These are phyloP conservation scores for Ceraclea dissimilis DNA, from an alignment of 2,888 invertebrate species.

Conservation along the genomic window DNA sequence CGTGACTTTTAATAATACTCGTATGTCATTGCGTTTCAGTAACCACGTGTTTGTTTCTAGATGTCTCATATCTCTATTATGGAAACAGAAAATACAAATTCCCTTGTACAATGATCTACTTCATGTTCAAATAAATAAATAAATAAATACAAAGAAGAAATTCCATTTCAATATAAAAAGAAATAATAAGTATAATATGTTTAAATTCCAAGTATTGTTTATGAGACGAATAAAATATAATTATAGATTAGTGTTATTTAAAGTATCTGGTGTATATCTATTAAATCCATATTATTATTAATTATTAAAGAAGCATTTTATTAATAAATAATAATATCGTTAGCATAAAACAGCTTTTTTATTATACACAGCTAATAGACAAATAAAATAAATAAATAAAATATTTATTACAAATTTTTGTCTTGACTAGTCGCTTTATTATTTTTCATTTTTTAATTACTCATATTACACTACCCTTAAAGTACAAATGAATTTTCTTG, in stretches of 20 bases:
- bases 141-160: slow-evolving; percentile 1
- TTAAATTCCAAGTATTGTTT: slow-evolving; percentile 11
- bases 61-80: not conserved
- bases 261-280: not conserved
- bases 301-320: not conserved
- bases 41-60: not conserved
- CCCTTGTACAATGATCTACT: slow-evolving; percentile 12
- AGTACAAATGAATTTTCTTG: slow-evolving; percentile 50
- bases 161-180: slow-evolving; percentile 10
- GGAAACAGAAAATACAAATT: slow-evolving; percentile 17
- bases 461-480: slow-evolving; percentile 43
- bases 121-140: slow-evolving; percentile 12
- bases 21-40: too few species aligned
- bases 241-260: slow-evolving; percentile 12
- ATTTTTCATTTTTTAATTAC: too few species aligned
- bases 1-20: too few species aligned
- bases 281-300: not conserved
- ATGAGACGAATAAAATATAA: not conserved
- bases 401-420: slow-evolving; percentile 21
- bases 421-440: too few species aligned
- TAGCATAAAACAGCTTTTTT: not conserved
- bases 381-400: slow-evolving; percentile 27
- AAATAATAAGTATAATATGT: not conserved
- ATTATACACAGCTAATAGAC: slow-evolving; percentile 12
- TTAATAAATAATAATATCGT: not conserved